phyloP scores from a whole-genome alignment of 2,113 vertebrate genomes.

The Cyanocitta stelleri region DNA sequence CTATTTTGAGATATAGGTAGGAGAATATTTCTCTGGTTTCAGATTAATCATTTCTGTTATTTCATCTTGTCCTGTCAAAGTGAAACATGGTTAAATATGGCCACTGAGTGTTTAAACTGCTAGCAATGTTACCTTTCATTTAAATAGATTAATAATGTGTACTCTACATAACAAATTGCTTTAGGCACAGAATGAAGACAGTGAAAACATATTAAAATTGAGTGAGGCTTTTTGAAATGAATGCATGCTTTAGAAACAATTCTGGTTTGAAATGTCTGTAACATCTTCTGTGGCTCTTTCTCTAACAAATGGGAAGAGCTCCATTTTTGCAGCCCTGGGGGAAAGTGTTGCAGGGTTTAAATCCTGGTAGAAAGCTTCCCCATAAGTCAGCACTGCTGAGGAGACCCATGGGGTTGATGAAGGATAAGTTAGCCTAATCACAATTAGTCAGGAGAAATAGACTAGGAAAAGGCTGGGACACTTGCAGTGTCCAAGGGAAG shows the following conservation, averaged over 20 bases:
- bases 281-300: background rate
- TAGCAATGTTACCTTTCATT: slow-evolving; percentile 48
- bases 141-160: slow-evolving; percentile 53
- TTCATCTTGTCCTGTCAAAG: slow-evolving; percentile 48
- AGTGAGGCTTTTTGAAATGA: slow-evolving; percentile 43
- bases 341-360: background rate
- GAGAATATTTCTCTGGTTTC: slow-evolving; percentile 25
- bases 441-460: background rate
- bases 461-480: background rate
- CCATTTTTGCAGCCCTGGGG: background rate
- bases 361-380: background rate
- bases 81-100: slow-evolving; percentile 43
- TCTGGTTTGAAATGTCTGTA: background rate
- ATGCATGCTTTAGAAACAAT: slow-evolving; percentile 1
- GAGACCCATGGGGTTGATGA: background rate
- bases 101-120: slow-evolving; percentile 43
- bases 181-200: slow-evolving; percentile 20
- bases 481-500: background rate
- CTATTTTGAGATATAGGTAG: background rate
- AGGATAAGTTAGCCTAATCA: background rate
- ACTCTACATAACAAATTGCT: slow-evolving; percentile 56
- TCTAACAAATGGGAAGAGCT: background rate
- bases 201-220: slow-evolving; percentile 41
- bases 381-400: background rate
- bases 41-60: slow-evolving; percentile 52